Evolutionary conservation across 2,888 invertebrate species (phyloP), one percentile per base, ranked within the genome.

Genomic region (Beris morrisii): DNA sequence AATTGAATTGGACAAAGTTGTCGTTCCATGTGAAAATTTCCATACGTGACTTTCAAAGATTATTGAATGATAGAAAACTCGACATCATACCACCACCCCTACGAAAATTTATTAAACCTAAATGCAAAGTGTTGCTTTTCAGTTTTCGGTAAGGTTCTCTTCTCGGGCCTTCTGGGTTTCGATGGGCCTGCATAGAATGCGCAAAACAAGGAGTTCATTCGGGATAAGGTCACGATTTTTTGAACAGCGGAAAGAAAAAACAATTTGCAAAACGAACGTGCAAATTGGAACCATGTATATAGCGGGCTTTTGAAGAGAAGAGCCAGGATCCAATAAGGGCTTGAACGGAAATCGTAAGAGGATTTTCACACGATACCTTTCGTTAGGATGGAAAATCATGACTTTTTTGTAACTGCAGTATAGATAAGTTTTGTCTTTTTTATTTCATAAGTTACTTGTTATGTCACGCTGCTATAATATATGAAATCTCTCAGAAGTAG

Each of bases 11-110:
- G 13, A 48, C 58, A 61, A 50, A 58, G 63, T 43, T 56, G 63
- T 56, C 63, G 56, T 57, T 55, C 50, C 61, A 63, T 68, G 69
- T 66, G 69, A 69, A 63, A 64, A 67, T 61, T 67, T 67, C 45
- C 65, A 65, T 67, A 69, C 69, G 69, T 69, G 69, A 69, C 65
- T 69, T 69, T 67, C 57, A 52, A 63, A 67, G 65, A 67, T 69
- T 65, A 65, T 67, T 54, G 65, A 67, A 31, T 57, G 67, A 69
- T 67, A 65, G 65, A 59, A 56, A 13, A 46, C 13, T 28, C 53
- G 30, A 44, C 13, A 32, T 32, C 38, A 31, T 11, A 31, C 44
- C 13, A 13, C 52, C 7, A 52, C 32, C 61, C 61, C 61, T 50
- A 38, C 61, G 52, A 50, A 12, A 38, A 28, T 61, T 61, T 61